phyloP scores from a whole-genome alignment of 2,797 vertebrate genomes.

The Meriones psammophilus region DNA sequence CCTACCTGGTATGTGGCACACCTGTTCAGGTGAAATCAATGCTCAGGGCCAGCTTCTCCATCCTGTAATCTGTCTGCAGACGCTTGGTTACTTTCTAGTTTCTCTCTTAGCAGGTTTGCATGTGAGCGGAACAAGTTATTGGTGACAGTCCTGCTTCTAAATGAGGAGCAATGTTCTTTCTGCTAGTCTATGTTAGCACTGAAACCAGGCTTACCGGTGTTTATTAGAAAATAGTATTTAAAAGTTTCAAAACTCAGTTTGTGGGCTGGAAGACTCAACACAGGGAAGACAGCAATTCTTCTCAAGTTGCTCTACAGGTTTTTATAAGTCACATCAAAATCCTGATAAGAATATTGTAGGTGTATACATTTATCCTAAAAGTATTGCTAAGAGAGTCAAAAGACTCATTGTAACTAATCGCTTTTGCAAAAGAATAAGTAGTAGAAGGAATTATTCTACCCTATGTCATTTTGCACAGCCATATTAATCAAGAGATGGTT shows the following conservation, averaged over 20 bases:
- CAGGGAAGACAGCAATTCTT: neutral
- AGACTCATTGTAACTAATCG: neutral
- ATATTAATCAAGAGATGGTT: neutral
- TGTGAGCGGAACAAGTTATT: neutral
- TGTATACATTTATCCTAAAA: neutral
- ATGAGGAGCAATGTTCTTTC: neutral
- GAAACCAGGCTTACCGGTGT: neutral
- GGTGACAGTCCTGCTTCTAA: neutral
- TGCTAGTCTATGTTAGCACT: neutral
- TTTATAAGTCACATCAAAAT: conserved; percentile 2
- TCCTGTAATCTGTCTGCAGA: neutral
- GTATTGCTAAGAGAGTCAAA: neutral
- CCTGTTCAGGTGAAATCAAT: neutral
- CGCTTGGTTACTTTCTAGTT: neutral
- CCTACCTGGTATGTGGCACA: neutral
- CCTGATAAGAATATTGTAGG: neutral
- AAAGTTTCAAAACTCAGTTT: neutral
- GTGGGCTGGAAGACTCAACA: neutral
- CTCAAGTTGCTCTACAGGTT: neutral
- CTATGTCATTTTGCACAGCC: neutral
- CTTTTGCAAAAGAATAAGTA: neutral
- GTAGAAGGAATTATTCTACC: neutral
- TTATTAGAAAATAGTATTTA: neutral
- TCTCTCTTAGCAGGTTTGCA: neutral
- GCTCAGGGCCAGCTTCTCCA: neutral